Evolutionary conservation across 2,113 vertebrate genomes (phyloP).

Genomic region (Entomyzon cyanotis): DNA sequence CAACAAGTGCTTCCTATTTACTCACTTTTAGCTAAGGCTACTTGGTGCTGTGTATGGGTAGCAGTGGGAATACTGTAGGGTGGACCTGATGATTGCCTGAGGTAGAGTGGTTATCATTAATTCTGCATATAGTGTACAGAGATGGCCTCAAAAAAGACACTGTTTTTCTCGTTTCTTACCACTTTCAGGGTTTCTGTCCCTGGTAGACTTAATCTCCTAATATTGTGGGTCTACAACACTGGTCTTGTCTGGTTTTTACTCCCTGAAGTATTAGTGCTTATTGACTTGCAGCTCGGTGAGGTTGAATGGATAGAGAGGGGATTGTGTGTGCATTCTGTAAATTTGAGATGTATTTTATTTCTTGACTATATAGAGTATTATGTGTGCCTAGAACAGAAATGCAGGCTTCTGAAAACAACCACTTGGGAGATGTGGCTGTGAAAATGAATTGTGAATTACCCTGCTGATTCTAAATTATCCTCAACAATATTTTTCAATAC

Average conservation of each 20-base stretch:
- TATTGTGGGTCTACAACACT: neutral
- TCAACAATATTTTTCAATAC: neutral
- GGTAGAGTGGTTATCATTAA: neutral
- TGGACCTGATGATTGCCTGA: neutral
- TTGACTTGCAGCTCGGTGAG: neutral
- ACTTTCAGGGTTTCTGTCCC: neutral
- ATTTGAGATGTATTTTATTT: neutral
- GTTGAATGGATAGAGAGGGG: neutral
- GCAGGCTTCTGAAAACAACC: neutral
- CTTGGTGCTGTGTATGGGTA: neutral
- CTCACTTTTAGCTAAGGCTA: too few species aligned
- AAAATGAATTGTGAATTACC: neutral
- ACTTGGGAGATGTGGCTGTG: neutral
- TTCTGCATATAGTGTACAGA: neutral
- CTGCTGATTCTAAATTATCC: neutral
- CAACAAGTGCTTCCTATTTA: neutral
- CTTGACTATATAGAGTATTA: neutral
- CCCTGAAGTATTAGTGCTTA: neutral
- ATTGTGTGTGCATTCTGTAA: neutral
- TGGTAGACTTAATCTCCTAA: neutral
- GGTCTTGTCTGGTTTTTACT: neutral
- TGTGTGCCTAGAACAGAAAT: neutral
- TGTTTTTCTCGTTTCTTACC: neutral
- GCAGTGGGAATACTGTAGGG: neutral
- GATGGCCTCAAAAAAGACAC: neutral